Evolutionary conservation across 1,140 invertebrate species (phyloP).

Genomic region (Spodoptera litura): DNA sequence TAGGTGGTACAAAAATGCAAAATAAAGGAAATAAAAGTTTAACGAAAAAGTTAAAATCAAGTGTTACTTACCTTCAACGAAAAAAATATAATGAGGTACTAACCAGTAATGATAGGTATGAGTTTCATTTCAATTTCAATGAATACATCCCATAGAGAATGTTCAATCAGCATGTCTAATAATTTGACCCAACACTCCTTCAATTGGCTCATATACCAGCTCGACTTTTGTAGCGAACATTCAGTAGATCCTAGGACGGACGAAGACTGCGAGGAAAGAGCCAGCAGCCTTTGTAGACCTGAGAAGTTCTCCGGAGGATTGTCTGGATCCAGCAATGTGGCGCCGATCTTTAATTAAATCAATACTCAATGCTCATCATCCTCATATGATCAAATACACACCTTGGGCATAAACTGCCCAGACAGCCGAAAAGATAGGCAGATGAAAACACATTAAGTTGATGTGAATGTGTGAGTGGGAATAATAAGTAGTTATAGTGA

Average conservation of each 20-base stretch:
- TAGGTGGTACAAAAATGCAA: too few species aligned
- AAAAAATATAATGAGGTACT: neutral
- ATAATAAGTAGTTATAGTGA: neutral
- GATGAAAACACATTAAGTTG: too few species aligned
- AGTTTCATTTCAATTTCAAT: constrained; percentile 84
- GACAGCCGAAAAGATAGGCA: too few species aligned
- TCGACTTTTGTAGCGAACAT: constrained; percentile 63
- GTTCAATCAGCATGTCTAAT: constrained; percentile 50
- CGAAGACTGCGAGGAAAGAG: constrained; percentile 56
- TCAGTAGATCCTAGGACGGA: constrained; percentile 57
- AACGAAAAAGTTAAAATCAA: too few species aligned
- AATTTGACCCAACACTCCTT: constrained; percentile 52
- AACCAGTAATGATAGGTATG: constrained; percentile 85
- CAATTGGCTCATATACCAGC: constrained; percentile 65
- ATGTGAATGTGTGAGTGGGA: neutral
- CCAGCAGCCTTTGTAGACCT: constrained; percentile 62
- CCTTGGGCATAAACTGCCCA: too few species aligned
- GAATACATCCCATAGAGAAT: constrained; percentile 82
- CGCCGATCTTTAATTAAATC: constrained; percentile 60
- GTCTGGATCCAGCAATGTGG: constrained; percentile 65
- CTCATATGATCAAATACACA: too few species aligned
- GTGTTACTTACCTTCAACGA: too few species aligned
- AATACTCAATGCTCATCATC: too few species aligned
- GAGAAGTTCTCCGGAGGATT: constrained; percentile 64
- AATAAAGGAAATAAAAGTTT: too few species aligned